Percentiles rank a stretch among this genome's conserved stretches.
These are phyloP conservation scores for western clawed frog (Xenopus tropicalis) DNA, from an alignment of 2,113 vertebrate genomes.

Conservation along the genomic window UCB_Xtro_10.0 CM004448.2:38146001-38146500, in stretches of 20 bases:
- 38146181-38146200: conserved; percentile 94
- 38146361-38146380: too few relatives aligned
- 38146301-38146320: conserved; percentile 62
- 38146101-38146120: conserved; percentile 95
- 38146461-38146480: too few relatives aligned
- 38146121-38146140: conserved; percentile 89
- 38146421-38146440: too few relatives aligned
- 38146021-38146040: conserved; percentile 90
- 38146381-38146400: too few relatives aligned
- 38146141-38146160: conserved; percentile 99
- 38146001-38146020: conserved; percentile 80
- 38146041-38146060: conserved; percentile 78
- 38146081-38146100: conserved; percentile 84
- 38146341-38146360: too few relatives aligned
- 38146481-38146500: too few relatives aligned
- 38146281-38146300: conserved; percentile 85
- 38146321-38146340: neutral
- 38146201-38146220: conserved; percentile 85
- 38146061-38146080: conserved; percentile 81
- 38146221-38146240: conserved; percentile 83
- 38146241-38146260: conserved; percentile 74
- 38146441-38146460: too few relatives aligned
- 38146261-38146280: conserved; percentile 76
- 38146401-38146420: too few relatives aligned
- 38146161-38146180: conserved; percentile 91